Evolutionary conservation across 1,140 invertebrate genomes (phyloP).

Genomic region (Camponotus floridanus): DNA sequence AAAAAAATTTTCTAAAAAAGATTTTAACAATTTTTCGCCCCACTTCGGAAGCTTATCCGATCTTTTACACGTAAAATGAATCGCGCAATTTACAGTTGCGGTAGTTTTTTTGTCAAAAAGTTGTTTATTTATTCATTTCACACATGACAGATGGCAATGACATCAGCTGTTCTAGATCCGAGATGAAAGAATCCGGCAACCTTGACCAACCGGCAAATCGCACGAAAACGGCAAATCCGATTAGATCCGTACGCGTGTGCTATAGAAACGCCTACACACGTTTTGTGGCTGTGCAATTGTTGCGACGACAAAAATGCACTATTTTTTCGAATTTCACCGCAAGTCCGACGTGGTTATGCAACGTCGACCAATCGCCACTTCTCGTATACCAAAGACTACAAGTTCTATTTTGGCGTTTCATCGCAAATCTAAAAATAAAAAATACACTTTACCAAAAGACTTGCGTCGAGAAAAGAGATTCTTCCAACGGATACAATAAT

Average conservation of each 20-base stretch:
- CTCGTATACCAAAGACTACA: neutral
- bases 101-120: neutral
- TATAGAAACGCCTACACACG: too few species aligned
- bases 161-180: neutral
- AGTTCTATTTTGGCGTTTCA: neutral
- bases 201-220: neutral
- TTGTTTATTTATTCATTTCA: slow-evolving; percentile 4
- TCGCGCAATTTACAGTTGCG: neutral
- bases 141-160: neutral
- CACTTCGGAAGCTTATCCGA: neutral
- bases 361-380: slow-evolving; percentile 14
- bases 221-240: slow-evolving; percentile 2
- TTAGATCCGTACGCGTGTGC: neutral
- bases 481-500: neutral
- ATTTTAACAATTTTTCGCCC: neutral
- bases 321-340: slow-evolving; percentile 1
- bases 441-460: neutral
- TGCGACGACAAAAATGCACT: slow-evolving; percentile 43
- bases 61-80: neutral
- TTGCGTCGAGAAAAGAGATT: neutral
- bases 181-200: slow-evolving; percentile 15
- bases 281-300: slow-evolving; percentile 16
- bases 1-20: slow-evolving; percentile 4
- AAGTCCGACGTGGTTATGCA: slow-evolving; percentile 8
- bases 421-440: slow-evolving; percentile 12